Conservation (phyloP, 2,113 vertebrate genomes). For the Crotalus horridus region DNA sequence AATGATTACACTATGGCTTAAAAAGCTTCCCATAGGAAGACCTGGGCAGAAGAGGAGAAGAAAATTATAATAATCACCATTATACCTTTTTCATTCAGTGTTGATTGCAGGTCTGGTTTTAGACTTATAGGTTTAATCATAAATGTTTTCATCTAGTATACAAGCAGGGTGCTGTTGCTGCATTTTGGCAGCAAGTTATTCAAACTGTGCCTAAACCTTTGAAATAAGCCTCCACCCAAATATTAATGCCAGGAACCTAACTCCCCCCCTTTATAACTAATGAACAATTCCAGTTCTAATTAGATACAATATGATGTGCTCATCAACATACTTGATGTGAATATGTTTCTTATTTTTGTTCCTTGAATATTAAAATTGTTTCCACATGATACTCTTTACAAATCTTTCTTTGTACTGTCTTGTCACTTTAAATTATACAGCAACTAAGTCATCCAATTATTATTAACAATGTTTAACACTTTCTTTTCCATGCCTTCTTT, state of each 20-base stretch:
- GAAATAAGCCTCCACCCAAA: conserved; percentile 11
- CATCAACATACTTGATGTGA: conserved; percentile 26
- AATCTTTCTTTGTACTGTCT: conserved; percentile 20
- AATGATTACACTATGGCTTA: not conserved
- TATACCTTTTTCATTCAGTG: not conserved
- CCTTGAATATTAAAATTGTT: conserved; percentile 36
- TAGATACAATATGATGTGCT: conserved; percentile 41
- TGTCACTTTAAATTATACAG: conserved; percentile 33
- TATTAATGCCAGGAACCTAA: not conserved
- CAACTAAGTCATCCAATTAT: not conserved
- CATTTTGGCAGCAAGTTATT: not conserved
- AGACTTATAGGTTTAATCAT: not conserved
- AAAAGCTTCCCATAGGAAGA: not conserved
- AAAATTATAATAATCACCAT: not conserved
- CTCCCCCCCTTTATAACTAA: not conserved
- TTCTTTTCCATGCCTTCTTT: conserved; percentile 18
- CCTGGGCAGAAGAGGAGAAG: not conserved
- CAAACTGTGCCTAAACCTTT: not conserved
- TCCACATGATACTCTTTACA: conserved; percentile 28
- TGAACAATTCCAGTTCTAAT: conserved; percentile 34
- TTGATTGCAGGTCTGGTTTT: not conserved
- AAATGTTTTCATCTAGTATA: not conserved
- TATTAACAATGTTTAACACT: conserved; percentile 9
- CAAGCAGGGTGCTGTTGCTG: not conserved
- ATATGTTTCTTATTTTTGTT: conserved; percentile 43